phyloP scores from a whole-genome alignment of 1,140 invertebrate species.

The Elymnias hypermnestra region DNA sequence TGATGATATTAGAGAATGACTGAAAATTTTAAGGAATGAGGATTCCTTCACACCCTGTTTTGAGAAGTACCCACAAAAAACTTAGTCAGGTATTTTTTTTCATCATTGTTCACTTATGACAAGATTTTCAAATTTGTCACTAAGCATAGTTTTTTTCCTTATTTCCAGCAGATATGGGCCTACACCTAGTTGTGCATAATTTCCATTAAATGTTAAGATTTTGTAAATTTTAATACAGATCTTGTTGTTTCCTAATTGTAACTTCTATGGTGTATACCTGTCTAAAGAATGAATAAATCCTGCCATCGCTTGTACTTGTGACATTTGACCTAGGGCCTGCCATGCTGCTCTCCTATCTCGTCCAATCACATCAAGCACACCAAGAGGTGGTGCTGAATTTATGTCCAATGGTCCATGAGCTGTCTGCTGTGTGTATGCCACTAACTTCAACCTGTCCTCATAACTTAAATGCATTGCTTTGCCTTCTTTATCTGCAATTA shows the following conservation, averaged over 20 bases:
- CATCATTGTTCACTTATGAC: too few relatives aligned
- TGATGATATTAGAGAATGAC: too few relatives aligned
- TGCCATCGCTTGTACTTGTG: conserved; percentile 90
- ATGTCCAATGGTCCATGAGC: conserved; percentile 88
- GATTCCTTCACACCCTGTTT: too few relatives aligned
- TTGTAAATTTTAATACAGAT: too few relatives aligned
- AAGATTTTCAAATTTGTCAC: too few relatives aligned
- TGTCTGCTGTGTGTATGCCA: conserved; percentile 95
- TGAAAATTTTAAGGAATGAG: too few relatives aligned
- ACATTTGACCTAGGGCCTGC: conserved; percentile 92
- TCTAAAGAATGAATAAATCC: conserved; percentile 94
- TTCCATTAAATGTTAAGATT: too few relatives aligned
- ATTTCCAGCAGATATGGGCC: too few relatives aligned
- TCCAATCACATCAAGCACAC: conserved; percentile 96
- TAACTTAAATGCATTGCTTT: conserved; percentile 96
- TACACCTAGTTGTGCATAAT: too few relatives aligned
- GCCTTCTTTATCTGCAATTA: conserved; percentile 89
- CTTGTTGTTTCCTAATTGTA: neutral
- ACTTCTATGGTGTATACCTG: conserved; percentile 74
- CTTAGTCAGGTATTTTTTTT: too few relatives aligned
- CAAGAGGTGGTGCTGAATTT: conserved; percentile 88
- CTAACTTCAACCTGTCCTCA: conserved; percentile 92
- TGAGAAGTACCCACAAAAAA: too few relatives aligned
- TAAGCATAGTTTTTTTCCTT: too few relatives aligned
- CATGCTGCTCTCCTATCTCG: conserved; percentile 94